Percentiles rank a stretch among this genome's conserved stretches.
These are phyloP conservation scores for Macropis europaea DNA, from an alignment of 2,888 invertebrate species.

Conservation along the genomic window DNA sequence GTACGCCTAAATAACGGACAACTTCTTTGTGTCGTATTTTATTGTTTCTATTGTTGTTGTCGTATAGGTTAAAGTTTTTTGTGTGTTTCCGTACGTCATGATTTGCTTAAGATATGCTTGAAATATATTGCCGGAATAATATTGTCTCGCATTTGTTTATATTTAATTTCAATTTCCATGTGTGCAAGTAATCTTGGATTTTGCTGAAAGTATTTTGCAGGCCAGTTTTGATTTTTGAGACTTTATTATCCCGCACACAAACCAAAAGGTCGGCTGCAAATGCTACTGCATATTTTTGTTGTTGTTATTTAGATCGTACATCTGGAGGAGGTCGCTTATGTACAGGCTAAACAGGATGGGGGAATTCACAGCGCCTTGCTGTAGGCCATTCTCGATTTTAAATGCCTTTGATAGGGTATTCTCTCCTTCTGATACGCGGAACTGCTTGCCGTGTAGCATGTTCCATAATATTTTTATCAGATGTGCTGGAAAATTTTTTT, in stretches of 20 bases:
- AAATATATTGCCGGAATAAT: slow-evolving; percentile 1
- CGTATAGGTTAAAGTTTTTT: not conserved
- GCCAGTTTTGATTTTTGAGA: not conserved
- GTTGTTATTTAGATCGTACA: slow-evolving; percentile 11
- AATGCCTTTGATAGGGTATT: not conserved
- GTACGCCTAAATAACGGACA: too few relatives aligned
- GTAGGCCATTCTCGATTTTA: slow-evolving; percentile 26
- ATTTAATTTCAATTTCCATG: slow-evolving; percentile 30
- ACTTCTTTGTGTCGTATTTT: too few relatives aligned
- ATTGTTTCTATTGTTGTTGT: not conserved
- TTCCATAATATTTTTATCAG: slow-evolving; percentile 16
- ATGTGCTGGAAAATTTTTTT: too few relatives aligned
- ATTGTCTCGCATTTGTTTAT: slow-evolving; percentile 15
- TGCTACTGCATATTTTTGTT: slow-evolving; percentile 10
- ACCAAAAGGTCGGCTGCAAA: slow-evolving; percentile 44
- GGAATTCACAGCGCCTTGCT: too few relatives aligned
- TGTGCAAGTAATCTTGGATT: not conserved
- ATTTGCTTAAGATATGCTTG: not conserved
- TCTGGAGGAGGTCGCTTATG: slow-evolving; percentile 19
- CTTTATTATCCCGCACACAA: not conserved
- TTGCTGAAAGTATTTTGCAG: not conserved
- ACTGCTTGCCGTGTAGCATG: slow-evolving; percentile 28
- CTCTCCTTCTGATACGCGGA: not conserved
- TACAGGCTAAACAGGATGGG: slow-evolving; percentile 32
- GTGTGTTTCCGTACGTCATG: not conserved